phyloP scores from a whole-genome alignment of 2,113 vertebrate species.

The Apaloderma vittatum region DNA sequence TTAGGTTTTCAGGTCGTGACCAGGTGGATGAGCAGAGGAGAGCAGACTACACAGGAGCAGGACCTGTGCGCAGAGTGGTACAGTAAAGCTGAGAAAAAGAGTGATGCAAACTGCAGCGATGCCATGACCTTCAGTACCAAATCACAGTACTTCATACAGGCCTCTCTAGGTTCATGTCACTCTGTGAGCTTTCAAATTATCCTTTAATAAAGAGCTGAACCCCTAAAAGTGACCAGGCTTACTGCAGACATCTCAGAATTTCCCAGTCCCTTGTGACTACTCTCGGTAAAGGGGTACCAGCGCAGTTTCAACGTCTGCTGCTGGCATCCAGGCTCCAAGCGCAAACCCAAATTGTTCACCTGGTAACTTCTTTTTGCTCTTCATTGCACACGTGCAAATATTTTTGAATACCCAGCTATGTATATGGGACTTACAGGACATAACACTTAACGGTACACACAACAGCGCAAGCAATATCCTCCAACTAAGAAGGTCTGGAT shows the following conservation, averaged over 20 bases:
- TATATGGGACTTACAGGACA: rapidly evolving
- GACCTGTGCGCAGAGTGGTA: rapidly evolving
- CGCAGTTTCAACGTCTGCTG: background rate
- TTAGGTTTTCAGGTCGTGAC: background rate
- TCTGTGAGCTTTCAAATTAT: background rate
- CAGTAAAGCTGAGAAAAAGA: background rate
- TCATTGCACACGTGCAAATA: background rate
- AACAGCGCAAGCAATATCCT: background rate
- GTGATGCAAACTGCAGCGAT: background rate
- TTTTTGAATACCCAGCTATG: background rate
- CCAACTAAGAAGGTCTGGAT: background rate
- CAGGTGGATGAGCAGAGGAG: background rate
- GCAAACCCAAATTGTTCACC: background rate
- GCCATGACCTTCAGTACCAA: background rate
- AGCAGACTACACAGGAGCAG: background rate
- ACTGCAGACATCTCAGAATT: background rate
- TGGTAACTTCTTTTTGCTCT: background rate
- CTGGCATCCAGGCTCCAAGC: background rate
- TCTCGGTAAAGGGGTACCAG: background rate
- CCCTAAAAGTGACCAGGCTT: background rate
- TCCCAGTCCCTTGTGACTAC: background rate
- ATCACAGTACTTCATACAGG: background rate
- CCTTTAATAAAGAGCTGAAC: background rate
- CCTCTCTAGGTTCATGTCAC: background rate
- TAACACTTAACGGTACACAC: background rate